Conservation (phyloP, 2,888 invertebrate genomes). For the Phorcus lineatus region DNA sequence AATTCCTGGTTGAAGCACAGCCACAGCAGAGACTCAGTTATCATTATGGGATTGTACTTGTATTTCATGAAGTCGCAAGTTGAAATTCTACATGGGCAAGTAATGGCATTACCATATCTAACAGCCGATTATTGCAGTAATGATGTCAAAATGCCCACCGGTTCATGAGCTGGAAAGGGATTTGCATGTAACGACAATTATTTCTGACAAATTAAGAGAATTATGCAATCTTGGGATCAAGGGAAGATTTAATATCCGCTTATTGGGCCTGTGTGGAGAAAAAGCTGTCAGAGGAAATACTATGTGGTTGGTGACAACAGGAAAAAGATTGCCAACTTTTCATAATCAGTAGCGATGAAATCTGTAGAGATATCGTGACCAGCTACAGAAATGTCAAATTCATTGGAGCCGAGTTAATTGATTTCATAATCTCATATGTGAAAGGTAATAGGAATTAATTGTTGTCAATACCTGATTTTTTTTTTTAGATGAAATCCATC, state of each 20-base stretch:
- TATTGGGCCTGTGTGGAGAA: background rate
- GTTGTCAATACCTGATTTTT: too few relatives aligned
- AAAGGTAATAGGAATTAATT: too few relatives aligned
- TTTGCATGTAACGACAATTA: background rate
- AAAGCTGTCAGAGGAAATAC: background rate
- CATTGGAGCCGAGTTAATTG: too few relatives aligned
- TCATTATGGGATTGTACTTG: too few relatives aligned
- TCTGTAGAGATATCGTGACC: too few relatives aligned
- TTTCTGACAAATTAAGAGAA: constrained; percentile 13
- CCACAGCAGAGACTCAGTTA: too few relatives aligned
- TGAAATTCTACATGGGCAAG: background rate
- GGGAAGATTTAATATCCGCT: constrained; percentile 5
- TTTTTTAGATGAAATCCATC: too few relatives aligned
- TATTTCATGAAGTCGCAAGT: background rate
- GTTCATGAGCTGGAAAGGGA: background rate
- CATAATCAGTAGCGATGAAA: background rate
- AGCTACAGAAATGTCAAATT: too few relatives aligned
- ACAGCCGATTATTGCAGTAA: background rate
- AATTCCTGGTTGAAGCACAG: too few relatives aligned
- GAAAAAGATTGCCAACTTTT: background rate
- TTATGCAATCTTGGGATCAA: constrained; percentile 7
- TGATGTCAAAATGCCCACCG: constrained; percentile 7
- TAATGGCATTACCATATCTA: background rate
- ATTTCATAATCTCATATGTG: too few relatives aligned
- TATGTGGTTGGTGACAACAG: background rate